Evolutionary conservation across 2,888 invertebrate species (phyloP).

Genomic region (Drosophila merina): DNA sequence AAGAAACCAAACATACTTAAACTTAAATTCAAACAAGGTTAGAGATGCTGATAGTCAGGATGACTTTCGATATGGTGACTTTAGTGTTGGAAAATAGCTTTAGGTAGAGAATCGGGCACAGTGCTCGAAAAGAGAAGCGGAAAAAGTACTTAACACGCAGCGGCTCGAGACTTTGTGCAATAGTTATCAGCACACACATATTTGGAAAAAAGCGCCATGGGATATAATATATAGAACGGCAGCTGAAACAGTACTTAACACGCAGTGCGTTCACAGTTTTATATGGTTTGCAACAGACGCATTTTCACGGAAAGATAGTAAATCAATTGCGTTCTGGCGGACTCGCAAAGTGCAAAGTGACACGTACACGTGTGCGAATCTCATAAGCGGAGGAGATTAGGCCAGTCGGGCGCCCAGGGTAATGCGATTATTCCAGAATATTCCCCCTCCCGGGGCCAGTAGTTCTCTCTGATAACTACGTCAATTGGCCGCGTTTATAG

Average conservation of each 20-base stretch:
- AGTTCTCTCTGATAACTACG: constrained; percentile 20
- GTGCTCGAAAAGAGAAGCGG: constrained; percentile 2
- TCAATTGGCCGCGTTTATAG: constrained; percentile 21
- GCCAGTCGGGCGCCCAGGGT: constrained; percentile 29
- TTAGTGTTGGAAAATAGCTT: not conserved
- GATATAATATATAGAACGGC: constrained; percentile 52
- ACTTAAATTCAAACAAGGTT: not conserved
- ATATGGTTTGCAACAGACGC: constrained; percentile 46
- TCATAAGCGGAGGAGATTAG: constrained; percentile 60
- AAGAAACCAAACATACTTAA: not conserved
- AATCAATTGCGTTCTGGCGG: constrained; percentile 33
- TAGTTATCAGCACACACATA: constrained; percentile 60
- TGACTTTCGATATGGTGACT: not conserved
- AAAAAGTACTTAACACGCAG: constrained; percentile 43
- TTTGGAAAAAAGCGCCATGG: constrained; percentile 64
- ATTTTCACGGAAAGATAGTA: constrained; percentile 10
- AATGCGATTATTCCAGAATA: constrained; percentile 37
- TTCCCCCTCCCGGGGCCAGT: constrained; percentile 10
- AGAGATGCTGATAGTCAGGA: not conserved
- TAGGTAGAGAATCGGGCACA: not conserved
- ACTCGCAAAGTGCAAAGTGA: constrained; percentile 62
- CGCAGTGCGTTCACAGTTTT: constrained; percentile 44
- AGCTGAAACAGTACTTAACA: constrained; percentile 66
- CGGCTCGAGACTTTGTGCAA: constrained; percentile 62
- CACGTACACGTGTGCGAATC: constrained; percentile 78